A percentile compares a stretch with the other conserved stretches of the same genome.
Evolutionary conservation across 2,888 invertebrate genomes (phyloP).

Genomic region (Drosophila nr. perissopoda): DNA sequence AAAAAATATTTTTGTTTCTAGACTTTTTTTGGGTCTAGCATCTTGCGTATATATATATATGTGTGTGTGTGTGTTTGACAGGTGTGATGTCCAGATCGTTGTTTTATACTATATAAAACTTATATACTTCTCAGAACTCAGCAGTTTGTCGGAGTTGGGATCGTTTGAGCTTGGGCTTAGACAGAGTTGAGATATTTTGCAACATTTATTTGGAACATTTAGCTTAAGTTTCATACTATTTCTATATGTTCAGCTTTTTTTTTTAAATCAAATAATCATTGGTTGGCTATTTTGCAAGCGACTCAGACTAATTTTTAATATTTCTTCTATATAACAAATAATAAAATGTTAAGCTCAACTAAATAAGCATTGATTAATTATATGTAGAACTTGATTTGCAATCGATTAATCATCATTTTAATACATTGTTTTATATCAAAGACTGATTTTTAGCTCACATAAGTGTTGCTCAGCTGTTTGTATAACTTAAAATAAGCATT

Average conservation of each 20-base stretch:
- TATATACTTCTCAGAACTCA: constrained; percentile 63
- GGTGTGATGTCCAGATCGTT: constrained; percentile 47
- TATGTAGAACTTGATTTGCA: neutral
- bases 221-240: neutral
- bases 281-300: too few relatives aligned
- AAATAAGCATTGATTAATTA: neutral
- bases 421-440: neutral
- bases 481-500: neutral
- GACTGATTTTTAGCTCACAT: neutral
- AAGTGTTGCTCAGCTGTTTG: neutral
- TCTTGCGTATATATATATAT: constrained; percentile 40
- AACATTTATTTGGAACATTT: neutral
- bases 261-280: too few relatives aligned
- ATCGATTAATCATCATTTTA: neutral
- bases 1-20: constrained; percentile 19
- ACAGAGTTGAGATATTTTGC: neutral
- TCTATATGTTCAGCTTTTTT: neutral
- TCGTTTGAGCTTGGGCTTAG: neutral
- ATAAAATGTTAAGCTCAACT: too few relatives aligned
- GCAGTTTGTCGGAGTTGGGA: constrained; percentile 22
- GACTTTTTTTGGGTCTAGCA: constrained; percentile 24
- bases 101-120: constrained; percentile 14
- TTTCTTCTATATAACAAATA: too few relatives aligned
- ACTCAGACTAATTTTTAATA: too few relatives aligned
- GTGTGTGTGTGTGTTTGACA: constrained; percentile 53